phyloP scores from a whole-genome alignment of 2,113 vertebrate genomes.

The Cyanoramphus novaezelandiae region DNA sequence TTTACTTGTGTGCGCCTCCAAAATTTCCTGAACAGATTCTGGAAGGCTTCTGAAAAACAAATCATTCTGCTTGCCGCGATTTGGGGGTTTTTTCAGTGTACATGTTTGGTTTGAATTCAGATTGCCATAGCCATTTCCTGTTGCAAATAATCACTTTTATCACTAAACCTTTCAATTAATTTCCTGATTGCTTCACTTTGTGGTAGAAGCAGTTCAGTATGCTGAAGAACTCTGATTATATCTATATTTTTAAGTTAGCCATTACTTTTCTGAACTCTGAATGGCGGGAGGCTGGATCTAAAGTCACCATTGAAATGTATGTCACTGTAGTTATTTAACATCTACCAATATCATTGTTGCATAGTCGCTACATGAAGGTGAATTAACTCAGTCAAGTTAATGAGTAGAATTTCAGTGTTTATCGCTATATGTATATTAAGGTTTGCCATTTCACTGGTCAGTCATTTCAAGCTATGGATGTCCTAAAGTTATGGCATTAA shows the following conservation, averaged over 20 bases:
- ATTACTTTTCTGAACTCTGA: not conserved
- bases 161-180: not conserved
- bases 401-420: not conserved
- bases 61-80: not conserved
- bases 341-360: not conserved
- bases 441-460: not conserved
- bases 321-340: not conserved
- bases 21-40: not conserved
- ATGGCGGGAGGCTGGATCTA: not conserved
- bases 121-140: not conserved
- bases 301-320: not conserved
- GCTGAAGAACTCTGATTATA: not conserved
- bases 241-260: not conserved
- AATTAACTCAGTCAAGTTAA: not conserved
- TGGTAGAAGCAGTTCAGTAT: not conserved
- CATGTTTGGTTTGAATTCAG: not conserved
- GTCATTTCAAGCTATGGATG: not conserved
- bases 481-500: not conserved
- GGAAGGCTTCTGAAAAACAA: not conserved
- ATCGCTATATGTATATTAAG: not conserved
- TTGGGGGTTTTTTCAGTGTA: rapidly evolving
- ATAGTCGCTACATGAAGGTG: not conserved
- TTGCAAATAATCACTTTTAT: not conserved
- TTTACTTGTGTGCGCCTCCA: not conserved
- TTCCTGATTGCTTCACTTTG: not conserved